Evolutionary conservation across 2,888 invertebrate species (phyloP).

Genomic region (Tethea ocularis): DNA sequence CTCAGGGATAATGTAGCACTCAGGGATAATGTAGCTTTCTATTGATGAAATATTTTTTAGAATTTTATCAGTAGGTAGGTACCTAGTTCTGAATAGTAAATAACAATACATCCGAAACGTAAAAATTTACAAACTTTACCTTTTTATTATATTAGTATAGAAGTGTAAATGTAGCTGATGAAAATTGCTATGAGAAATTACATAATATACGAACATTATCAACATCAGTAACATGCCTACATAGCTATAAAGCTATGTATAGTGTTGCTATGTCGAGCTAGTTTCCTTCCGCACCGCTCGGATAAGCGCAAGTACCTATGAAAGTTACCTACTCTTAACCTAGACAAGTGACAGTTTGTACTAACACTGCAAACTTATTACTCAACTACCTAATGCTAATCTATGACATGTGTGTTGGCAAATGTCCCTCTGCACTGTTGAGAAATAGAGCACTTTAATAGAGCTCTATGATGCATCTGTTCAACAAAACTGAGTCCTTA

Average conservation of each 20-base stretch:
- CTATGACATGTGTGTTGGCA: constrained; percentile 1
- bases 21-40: too few species aligned
- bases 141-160: too few species aligned
- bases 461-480: neutral
- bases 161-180: too few species aligned
- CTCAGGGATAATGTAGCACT: too few species aligned
- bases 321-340: constrained; percentile 23
- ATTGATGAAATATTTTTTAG: too few species aligned
- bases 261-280: constrained; percentile 18
- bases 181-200: constrained; percentile 25
- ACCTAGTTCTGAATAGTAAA: too few species aligned
- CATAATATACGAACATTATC: constrained; percentile 19
- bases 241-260: constrained; percentile 20
- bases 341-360: constrained; percentile 11
- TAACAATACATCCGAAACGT: constrained; percentile 10
- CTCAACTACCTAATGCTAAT: neutral
- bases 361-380: neutral
- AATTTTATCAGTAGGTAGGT: too few species aligned
- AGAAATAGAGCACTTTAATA: neutral
- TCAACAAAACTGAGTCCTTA: too few species aligned
- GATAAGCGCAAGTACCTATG: constrained; percentile 29
- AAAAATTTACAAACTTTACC: too few species aligned
- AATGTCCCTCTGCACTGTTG: neutral
- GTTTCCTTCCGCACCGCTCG: constrained; percentile 29
- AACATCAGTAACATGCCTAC: constrained; percentile 13